These are phyloP conservation scores for Stenichneumon culpator DNA, from an alignment of 2,888 invertebrate species.

Conservation along the genomic window DNA sequence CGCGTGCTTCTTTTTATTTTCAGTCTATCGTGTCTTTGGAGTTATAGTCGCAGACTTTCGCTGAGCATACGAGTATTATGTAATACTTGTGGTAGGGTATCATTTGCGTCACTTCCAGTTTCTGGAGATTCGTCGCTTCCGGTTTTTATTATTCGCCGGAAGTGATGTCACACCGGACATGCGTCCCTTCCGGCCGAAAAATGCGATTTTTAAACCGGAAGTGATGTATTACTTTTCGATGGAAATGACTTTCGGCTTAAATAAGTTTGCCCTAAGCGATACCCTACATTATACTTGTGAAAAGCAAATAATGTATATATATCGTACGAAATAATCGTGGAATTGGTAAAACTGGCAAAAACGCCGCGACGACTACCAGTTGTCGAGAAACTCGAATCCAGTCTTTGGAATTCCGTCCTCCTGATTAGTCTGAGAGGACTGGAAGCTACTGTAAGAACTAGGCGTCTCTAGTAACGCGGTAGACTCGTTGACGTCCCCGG, in stretches of 20 bases:
- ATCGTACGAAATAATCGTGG: neutral
- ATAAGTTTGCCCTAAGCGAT: neutral
- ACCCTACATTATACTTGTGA: neutral
- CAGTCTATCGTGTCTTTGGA: slow-evolving; percentile 66
- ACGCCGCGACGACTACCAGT: slow-evolving; percentile 84
- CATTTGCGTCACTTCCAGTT: neutral
- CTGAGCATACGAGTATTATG: slow-evolving; percentile 43
- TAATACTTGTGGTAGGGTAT: slow-evolving; percentile 30
- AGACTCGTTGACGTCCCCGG: slow-evolving; percentile 80
- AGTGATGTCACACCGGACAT: neutral
- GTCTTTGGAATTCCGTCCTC: slow-evolving; percentile 86
- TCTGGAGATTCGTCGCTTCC: neutral
- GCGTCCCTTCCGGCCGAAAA: neutral
- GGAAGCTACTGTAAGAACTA: slow-evolving; percentile 82
- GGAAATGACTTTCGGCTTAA: neutral
- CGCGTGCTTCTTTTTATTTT: slow-evolving; percentile 6
- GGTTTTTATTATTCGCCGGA: neutral
- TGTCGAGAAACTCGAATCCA: slow-evolving; percentile 87
- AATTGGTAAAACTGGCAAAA: neutral
- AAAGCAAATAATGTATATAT: neutral
- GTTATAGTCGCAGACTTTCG: slow-evolving; percentile 37
- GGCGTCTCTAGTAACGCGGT: slow-evolving; percentile 82
- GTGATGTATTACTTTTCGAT: neutral
- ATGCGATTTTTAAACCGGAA: neutral
- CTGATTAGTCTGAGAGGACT: slow-evolving; percentile 80